A percentile compares a stretch with the other conserved stretches of the same genome.
Evolutionary conservation across 2,797 vertebrate genomes (phyloP).

Genomic region (Botia kubotai): DNA sequence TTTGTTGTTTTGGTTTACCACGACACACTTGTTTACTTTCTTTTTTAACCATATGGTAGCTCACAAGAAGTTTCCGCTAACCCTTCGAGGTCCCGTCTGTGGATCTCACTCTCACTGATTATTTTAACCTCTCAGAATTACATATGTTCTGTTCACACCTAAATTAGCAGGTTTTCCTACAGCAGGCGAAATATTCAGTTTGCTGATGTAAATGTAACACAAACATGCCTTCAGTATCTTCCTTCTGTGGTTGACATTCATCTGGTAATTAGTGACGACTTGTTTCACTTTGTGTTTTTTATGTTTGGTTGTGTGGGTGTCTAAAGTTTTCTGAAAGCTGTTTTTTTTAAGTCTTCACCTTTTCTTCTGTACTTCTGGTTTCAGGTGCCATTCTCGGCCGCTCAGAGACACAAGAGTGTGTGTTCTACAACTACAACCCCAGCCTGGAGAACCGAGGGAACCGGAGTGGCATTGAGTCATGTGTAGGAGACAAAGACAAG

Average conservation of each 20-base stretch:
- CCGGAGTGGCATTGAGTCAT: conserved; percentile 82
- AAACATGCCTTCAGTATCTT: background rate
- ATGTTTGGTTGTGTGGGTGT: background rate
- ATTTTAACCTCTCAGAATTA: conserved; percentile 40
- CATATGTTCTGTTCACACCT: background rate
- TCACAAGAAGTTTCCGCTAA: conserved; percentile 19
- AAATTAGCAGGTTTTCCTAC: background rate
- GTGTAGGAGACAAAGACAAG: conserved; percentile 90
- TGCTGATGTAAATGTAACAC: background rate
- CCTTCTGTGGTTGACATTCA: background rate
- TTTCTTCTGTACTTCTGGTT: conserved; percentile 45
- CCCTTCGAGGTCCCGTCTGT: conserved; percentile 25
- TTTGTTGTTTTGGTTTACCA: conserved; percentile 54
- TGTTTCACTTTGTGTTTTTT: background rate
- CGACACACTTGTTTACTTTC: conserved; percentile 46
- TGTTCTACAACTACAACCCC: conserved; percentile 88
- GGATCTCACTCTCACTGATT: conserved; percentile 34
- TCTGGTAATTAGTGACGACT: background rate
- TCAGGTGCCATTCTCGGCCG: conserved; percentile 92
- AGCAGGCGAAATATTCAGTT: background rate
- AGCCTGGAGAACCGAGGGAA: conserved; percentile 82
- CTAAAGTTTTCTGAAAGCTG: background rate
- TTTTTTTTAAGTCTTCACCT: background rate
- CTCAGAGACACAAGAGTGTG: conserved; percentile 89
- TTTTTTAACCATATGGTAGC: conserved; percentile 29